Base-by-base conservation (phyloP, 2,888 invertebrate genomes). In the Isotomurus palustris region DNA sequence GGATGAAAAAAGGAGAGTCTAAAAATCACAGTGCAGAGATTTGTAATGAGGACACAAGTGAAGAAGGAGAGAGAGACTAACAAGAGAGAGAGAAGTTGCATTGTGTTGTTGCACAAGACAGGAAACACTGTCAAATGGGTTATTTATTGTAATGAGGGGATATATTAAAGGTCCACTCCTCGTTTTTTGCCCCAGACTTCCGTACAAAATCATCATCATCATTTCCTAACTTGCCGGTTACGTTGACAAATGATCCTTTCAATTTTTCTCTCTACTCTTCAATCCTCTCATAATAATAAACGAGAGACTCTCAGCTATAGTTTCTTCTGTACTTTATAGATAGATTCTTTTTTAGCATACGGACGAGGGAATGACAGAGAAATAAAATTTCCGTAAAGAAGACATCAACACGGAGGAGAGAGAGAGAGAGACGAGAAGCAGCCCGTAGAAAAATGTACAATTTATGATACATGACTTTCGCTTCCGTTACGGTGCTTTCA, bases 111-210 rank as follows among this genome's bases (percentile, higher is more conserved):
- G n/a, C n/a, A n/a, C n/a, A n/a, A n/a, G n/a, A 38, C 38, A 38
- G 38, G 38, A 38, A 38, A 38, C 38, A 38, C 8, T 19, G 38
- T 38, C 45, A 57, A 57, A 57, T 57, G 57, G 57, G 45, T 57
- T 52, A 57, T 57, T 57, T 57, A 57, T 57, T 57, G n/a, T 57
- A 57, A 57, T 57, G 57, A 57, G 57, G 52, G 47, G 52, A 53
- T 32, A 8, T 32, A 32, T 5, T 38, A 38, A 38, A 38, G 38
- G 38, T 38, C 38, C 38, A 38, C 38, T 38, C 38, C 38, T 38
- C 38, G n/a, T 38, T 38, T 38, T 38, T 38, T 38, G 19, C n/a
- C n/a, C n/a, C 14, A 38, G 19, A 38, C 38, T 38, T 38, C 38
- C 6, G 38, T 38, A 38, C 6, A 38, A 38, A 38, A 38, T 38